Evolutionary conservation across 2,797 vertebrate species (phyloP), one percentile per base, ranked within the genome.

Genomic region (Lophotriccus pileatus): DNA sequence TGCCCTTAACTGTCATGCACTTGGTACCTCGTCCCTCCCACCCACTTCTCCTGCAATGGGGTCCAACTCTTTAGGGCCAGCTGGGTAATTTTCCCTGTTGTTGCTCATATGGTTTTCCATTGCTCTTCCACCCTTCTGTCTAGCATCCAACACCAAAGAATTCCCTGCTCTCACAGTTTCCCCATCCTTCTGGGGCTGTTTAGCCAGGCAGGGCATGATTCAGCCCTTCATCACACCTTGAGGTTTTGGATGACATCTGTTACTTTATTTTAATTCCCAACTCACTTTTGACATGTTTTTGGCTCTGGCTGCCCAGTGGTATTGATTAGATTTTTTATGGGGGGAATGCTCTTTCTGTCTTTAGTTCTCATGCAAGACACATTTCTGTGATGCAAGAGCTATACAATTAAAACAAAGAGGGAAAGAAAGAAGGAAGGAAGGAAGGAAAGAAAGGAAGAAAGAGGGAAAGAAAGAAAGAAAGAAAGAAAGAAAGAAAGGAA

Each of bases 241-340:
- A 59, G 34, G 23, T 44, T 91, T 80, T 87, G 68, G 93, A 60
- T 90, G 89, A 56, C 81, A 63, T 78, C 74, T 87, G 63, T 32
- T 79, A 56, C 82, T 86, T 93, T 73, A 28, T 95, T 92, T 59
- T 21, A 52, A 23, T 66, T 77, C 83, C 73, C 80, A 74, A 7
- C 52, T 90, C 12, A 4, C 50, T 94, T 88, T 44, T 66, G 78
- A 74, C 34, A 9, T 53, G 63, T 24, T 79, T 76, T 92, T 89
- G 79, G 90, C 77, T 63, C 56, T 50, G 73, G 32, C 55, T 90
- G 89, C 67, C 69, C 67, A 44, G 82, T 16, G 7, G 10, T 91
- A 95, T 94, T 70, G 93, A 95, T 94, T 27, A 64, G 79, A 36
- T 9, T 75, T 87, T 64, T 84, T 72, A 73, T 46, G 86, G 90